phyloP scores from a whole-genome alignment of 1,140 invertebrate genomes.

The Parapsyche elsis region DNA sequence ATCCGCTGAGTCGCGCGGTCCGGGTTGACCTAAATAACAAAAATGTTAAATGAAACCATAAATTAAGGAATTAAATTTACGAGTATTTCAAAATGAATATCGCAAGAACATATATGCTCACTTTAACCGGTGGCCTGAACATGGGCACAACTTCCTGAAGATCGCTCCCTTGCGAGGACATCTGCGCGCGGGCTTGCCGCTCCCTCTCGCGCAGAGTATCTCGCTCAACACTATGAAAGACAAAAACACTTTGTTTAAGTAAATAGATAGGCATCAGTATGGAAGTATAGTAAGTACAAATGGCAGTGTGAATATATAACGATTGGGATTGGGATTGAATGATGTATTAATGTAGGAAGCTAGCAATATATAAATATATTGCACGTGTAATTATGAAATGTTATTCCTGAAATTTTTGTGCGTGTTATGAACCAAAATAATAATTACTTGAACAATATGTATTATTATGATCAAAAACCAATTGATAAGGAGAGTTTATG shows the following conservation, averaged over 20 bases:
- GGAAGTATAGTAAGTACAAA: too few relatives aligned
- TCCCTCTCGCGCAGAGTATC: constrained; percentile 77
- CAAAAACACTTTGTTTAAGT: too few relatives aligned
- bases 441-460: too few relatives aligned
- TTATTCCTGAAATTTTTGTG: too few relatives aligned
- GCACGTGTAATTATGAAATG: too few relatives aligned
- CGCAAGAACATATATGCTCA: constrained; percentile 55
- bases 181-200: constrained; percentile 75
- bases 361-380: too few relatives aligned
- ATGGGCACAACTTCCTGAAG: constrained; percentile 64
- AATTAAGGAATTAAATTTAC: not conserved
- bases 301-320: too few relatives aligned
- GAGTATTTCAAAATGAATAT: not conserved
- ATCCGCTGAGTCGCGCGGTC: constrained; percentile 81
- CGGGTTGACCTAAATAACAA: constrained; percentile 72
- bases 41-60: constrained; percentile 43
- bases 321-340: too few relatives aligned
- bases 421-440: too few relatives aligned
- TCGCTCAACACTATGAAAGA: constrained; percentile 73
- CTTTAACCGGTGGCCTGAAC: constrained; percentile 70
- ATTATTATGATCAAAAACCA: constrained; percentile 6
- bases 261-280: too few relatives aligned
- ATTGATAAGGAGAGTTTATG: constrained; percentile 1
- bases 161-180: constrained; percentile 73
- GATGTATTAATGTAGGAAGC: too few relatives aligned